These are phyloP conservation scores for Trachurus trachurus DNA, from an alignment of 2,797 vertebrate species.

Conservation along the genomic window DNA sequence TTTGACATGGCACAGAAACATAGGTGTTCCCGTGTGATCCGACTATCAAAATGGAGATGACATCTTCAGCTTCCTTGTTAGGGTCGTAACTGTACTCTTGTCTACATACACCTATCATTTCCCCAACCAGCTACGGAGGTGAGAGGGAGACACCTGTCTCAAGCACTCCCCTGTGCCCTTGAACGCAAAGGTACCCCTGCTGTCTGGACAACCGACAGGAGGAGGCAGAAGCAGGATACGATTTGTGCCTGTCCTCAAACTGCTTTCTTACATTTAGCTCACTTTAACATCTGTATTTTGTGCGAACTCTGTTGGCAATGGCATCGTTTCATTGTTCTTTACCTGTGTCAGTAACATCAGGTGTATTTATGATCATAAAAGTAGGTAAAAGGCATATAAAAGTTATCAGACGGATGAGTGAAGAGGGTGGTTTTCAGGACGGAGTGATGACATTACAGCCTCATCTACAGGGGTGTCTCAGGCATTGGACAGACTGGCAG, in stretches of 20 bases:
- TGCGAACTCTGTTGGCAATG: constrained; percentile 36
- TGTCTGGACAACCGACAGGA: constrained; percentile 56
- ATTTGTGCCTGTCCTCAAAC: constrained; percentile 47
- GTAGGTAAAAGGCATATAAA: neutral
- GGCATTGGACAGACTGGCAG: constrained; percentile 17
- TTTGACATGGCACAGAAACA: constrained; percentile 50
- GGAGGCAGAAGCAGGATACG: constrained; percentile 38
- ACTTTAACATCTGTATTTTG: constrained; percentile 48
- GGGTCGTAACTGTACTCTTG: constrained; percentile 38
- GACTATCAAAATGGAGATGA: constrained; percentile 50
- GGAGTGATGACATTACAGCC: constrained; percentile 14
- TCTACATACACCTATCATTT: constrained; percentile 61
- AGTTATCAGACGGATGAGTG: neutral
- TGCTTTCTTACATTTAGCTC: constrained; percentile 56
- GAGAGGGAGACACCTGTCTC: constrained; percentile 73
- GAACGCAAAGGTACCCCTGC: constrained; percentile 43
- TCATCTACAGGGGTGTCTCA: constrained; percentile 7
- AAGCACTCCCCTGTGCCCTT: constrained; percentile 64
- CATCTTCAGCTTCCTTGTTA: constrained; percentile 54
- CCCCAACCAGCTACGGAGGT: constrained; percentile 32
- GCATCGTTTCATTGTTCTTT: constrained; percentile 32
- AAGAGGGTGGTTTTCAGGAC: neutral
- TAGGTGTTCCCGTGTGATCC: constrained; percentile 46
- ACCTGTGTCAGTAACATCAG: constrained; percentile 14
- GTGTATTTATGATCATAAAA: constrained; percentile 31